Percentiles rank a stretch among this genome's conserved stretches.
These are phyloP conservation scores for Graphium colonna DNA, from an alignment of 2,888 invertebrate species.

Conservation along the genomic window DNA sequence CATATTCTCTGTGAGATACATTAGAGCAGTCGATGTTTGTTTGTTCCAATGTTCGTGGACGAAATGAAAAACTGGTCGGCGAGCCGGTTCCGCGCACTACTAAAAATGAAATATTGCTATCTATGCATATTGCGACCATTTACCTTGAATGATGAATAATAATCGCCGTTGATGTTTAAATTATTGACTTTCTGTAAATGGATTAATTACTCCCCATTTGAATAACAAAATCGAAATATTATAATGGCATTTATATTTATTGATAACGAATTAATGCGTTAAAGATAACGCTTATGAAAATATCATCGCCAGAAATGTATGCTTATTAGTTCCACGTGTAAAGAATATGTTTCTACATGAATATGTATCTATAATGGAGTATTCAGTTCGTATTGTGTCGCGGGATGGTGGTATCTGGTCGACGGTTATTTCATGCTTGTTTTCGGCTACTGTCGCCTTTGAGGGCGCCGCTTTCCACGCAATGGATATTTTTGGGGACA, in stretches of 20 bases:
- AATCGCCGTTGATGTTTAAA: conserved; percentile 56
- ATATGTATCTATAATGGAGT: not conserved
- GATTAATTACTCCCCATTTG: conserved; percentile 55
- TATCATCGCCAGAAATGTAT: not conserved
- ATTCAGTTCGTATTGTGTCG: conserved; percentile 2
- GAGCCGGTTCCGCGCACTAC: conserved; percentile 59
- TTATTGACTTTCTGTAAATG: conserved; percentile 63
- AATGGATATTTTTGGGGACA: conserved; percentile 26
- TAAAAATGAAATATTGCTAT: conserved; percentile 66
- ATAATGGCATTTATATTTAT: conserved; percentile 46
- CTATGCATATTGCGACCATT: conserved; percentile 60
- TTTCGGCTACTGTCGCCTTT: conserved; percentile 36
- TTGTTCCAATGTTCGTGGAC: conserved; percentile 46
- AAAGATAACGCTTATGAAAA: conserved; percentile 7
- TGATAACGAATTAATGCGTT: conserved; percentile 12
- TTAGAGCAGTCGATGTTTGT: conserved; percentile 44
- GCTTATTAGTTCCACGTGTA: not conserved
- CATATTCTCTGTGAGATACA: conserved; percentile 67
- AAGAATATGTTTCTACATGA: not conserved
- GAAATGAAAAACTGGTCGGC: conserved; percentile 58
- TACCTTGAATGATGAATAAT: conserved; percentile 73
- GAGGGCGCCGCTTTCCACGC: conserved; percentile 32
- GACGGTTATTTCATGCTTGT: conserved; percentile 46
- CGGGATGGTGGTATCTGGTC: conserved; percentile 35
- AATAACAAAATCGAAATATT: conserved; percentile 51